phyloP scores from a whole-genome alignment of 2,113 vertebrate species.

The Pangasianodon gigas region DNA sequence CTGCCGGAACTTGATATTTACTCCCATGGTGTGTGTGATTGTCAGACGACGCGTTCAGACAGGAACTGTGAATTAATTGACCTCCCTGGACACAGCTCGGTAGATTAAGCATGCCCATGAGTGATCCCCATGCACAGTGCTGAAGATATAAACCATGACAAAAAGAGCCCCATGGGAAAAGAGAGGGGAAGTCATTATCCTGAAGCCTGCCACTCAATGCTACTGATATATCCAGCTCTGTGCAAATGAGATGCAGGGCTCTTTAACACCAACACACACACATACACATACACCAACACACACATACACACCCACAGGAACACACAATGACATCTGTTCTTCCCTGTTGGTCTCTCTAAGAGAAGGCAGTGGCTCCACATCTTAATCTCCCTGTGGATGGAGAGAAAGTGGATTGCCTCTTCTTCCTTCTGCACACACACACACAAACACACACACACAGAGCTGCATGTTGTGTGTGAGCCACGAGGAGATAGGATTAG shows the following conservation, averaged over 20 bases:
- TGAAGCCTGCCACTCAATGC: slow-evolving; percentile 45
- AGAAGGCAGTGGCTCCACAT: background rate
- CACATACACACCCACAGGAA: background rate
- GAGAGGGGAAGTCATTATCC: slow-evolving; percentile 32
- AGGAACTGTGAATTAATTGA: background rate
- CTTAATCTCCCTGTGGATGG: slow-evolving; percentile 16
- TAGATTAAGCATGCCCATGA: slow-evolving; percentile 30
- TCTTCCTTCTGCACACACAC: background rate
- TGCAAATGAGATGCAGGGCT: background rate
- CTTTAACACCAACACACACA: background rate
- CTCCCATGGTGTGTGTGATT: slow-evolving; percentile 29
- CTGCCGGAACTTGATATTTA: slow-evolving; percentile 39
- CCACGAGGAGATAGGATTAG: background rate
- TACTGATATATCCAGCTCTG: background rate
- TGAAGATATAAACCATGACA: slow-evolving; percentile 35
- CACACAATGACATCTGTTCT: background rate
- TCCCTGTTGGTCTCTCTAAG: background rate
- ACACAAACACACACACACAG: background rate
- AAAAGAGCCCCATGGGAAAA: slow-evolving; percentile 35
- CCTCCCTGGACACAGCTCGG: background rate
- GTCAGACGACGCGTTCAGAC: slow-evolving; percentile 17
- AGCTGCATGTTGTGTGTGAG: background rate
- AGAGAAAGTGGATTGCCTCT: background rate
- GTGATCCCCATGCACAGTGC: slow-evolving; percentile 1
- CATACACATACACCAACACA: background rate